Conservation (phyloP, 2,113 vertebrate species). For the Saccopteryx leptura region DNA sequence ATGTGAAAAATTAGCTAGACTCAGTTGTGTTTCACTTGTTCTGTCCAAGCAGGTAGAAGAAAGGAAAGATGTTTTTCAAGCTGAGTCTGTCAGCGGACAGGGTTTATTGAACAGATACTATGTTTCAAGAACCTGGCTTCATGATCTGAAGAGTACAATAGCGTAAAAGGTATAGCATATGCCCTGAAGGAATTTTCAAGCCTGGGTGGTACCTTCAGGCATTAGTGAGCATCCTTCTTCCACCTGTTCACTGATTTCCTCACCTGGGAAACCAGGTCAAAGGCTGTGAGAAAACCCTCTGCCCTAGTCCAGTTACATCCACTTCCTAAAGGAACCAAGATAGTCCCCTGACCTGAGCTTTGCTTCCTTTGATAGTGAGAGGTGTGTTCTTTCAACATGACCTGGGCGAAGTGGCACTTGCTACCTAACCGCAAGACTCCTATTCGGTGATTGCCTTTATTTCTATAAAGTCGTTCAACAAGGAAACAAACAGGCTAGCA, state of each 20-base stretch:
- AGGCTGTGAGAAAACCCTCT: neutral
- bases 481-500: neutral
- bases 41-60: neutral
- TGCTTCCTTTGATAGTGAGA: neutral
- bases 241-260: neutral
- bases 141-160: neutral
- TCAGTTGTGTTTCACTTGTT: neutral
- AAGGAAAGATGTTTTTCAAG: slow-evolving; percentile 37
- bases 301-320: neutral
- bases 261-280: neutral
- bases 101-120: neutral
- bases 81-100: neutral
- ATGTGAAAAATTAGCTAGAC: neutral
- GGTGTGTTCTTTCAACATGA: neutral
- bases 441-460: rapidly evolving
- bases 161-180: neutral
- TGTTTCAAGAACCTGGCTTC: neutral
- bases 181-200: neutral
- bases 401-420: neutral
- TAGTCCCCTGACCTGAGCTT: neutral
- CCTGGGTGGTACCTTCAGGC: neutral
- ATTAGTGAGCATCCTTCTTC: neutral
- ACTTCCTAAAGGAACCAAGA: neutral
- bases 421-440: neutral
- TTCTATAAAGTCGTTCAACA: neutral